phyloP scores from a whole-genome alignment of 2,888 invertebrate genomes.

The Blomia tropicalis region DNA sequence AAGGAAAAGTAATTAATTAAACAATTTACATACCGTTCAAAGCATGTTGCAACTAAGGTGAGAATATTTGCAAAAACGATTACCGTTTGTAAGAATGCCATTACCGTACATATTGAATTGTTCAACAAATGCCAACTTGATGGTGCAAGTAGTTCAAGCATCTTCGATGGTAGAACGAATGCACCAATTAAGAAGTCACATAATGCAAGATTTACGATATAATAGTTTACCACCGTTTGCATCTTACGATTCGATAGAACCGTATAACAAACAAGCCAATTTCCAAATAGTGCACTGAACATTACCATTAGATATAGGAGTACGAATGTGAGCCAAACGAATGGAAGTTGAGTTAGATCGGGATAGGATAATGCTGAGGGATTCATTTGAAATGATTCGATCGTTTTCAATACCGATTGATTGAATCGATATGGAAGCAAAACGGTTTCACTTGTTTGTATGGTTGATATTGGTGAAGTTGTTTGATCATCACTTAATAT shows the following conservation, averaged over 20 bases:
- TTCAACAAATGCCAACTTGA: slow-evolving; percentile 36
- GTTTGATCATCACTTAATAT: no score
- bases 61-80: slow-evolving; percentile 39
- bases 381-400: no score
- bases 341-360: slow-evolving; percentile 34
- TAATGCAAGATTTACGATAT: slow-evolving; percentile 38
- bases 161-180: slow-evolving; percentile 38
- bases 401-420: no score
- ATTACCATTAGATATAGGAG: slow-evolving; percentile 35
- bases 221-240: slow-evolving; percentile 40
- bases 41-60: slow-evolving; percentile 38
- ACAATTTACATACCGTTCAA: slow-evolving; percentile 36
- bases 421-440: no score
- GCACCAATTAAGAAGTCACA: slow-evolving; percentile 38
- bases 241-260: slow-evolving; percentile 37
- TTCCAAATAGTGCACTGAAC: slow-evolving; percentile 35
- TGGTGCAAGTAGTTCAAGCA: slow-evolving; percentile 38
- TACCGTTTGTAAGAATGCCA: slow-evolving; percentile 37
- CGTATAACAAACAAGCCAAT: slow-evolving; percentile 37
- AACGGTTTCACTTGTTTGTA: neutral
- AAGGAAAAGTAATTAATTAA: neutral
- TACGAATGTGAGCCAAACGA: slow-evolving; percentile 34
- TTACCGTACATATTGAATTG: slow-evolving; percentile 36
- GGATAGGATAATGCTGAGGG: no score
- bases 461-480: neutral